Evolutionary conservation across 2,888 invertebrate species (phyloP), one percentile per base, ranked within the genome.

Genomic region (Tigriopus californicus): DNA sequence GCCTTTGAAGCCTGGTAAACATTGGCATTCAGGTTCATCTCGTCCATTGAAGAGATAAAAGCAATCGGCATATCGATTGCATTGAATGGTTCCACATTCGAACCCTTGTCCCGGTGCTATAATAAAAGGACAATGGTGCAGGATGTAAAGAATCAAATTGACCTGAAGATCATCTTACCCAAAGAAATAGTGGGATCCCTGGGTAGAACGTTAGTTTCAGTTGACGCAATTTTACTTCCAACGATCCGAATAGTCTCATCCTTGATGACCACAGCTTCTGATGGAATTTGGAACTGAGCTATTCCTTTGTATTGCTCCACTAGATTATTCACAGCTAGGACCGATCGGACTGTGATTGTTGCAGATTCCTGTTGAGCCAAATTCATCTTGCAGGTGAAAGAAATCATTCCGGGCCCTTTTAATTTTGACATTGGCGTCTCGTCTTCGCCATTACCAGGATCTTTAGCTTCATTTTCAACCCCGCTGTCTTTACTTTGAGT

Each of bases 1-100:
- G 52, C 75, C 75, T 42, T 68, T 65, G 65, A 67, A 74, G 15
- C 73, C 73, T 13, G 67, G 65, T 57, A 68, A 68, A 66, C 74
- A 74, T 49, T 66, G 65, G 64, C 73, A 73, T 25, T 64, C 61
- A 57, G 67, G 67, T 3, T 64, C 62, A 56, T 68, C 67, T 3
- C 66, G 66, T 46, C 67, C 56, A 42, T 33, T 20, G 24, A 56
- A 56, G 11, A 18, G 20, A 20, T 46, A 20, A 20, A 46, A 22
- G 15, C 56, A 56, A 46, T 56, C 56, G 18, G 56, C 56, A 46
- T 56, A 24, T 44, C 46, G n/a, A 22, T 56, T 12, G 18, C 56
- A 56, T 46, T 18, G 13, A 5, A 42, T 18, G 12, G 10, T 25
- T 18, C 56, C 56, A 24, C 56, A 56, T 15, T 15, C 22, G 11